Percentiles rank a stretch among this genome's conserved stretches.
Evolutionary conservation across 2,113 vertebrate genomes (phyloP).

Genomic region (Corydoras sp.): DNA sequence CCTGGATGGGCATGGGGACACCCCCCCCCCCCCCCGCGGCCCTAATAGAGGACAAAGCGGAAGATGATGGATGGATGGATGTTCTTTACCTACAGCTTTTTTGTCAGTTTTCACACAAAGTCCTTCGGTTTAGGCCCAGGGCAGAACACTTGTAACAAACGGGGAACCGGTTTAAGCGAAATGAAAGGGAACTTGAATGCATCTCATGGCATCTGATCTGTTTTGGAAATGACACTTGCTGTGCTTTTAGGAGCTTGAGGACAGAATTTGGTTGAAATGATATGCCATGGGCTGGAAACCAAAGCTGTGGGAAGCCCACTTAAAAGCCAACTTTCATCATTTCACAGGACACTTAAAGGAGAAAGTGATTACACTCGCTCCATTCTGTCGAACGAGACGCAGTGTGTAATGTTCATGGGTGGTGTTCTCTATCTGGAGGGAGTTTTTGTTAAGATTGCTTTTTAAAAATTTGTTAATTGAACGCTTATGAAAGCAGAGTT

Average conservation of each 20-base stretch:
- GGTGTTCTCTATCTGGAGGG: background rate
- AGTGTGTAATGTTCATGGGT: background rate
- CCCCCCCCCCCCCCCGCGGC: no score
- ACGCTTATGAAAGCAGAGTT: no score
- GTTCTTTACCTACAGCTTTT: no score
- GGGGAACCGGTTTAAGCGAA: background rate
- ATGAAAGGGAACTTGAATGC: background rate
- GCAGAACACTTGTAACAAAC: no score
- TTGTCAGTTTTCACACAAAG: background rate
- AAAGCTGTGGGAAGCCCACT: constrained; percentile 4
- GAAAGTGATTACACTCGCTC: constrained; percentile 17
- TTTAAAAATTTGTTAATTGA: background rate
- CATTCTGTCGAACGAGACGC: background rate
- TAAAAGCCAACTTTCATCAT: constrained; percentile 35
- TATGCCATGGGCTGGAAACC: constrained; percentile 13
- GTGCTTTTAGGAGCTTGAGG: constrained; percentile 7
- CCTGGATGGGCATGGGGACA: no score
- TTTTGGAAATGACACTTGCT: constrained; percentile 6
- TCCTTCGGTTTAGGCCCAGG: background rate
- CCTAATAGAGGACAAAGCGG: no score
- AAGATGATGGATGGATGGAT: no score
- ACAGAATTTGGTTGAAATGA: background rate
- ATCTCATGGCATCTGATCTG: background rate
- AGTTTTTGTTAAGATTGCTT: background rate
- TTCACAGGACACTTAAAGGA: constrained; percentile 22